phyloP scores from a whole-genome alignment of 2,113 vertebrate genomes.

The Noturus placidus region DNA sequence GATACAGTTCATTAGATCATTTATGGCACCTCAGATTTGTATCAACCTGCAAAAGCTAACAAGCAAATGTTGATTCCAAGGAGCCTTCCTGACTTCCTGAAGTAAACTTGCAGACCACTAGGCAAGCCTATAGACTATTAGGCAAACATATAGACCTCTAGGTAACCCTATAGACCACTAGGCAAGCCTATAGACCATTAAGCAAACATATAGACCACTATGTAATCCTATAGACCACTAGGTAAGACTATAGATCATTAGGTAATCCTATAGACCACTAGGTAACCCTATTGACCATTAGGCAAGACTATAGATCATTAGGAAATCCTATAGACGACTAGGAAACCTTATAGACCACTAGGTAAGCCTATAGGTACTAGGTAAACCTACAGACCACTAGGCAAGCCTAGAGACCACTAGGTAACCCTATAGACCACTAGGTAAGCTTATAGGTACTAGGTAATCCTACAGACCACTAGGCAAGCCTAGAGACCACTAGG shows the following conservation, averaged over 20 bases:
- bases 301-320: no score
- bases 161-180: no score
- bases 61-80: background rate
- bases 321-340: no score
- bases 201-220: background rate
- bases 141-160: background rate
- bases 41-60: background rate
- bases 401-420: background rate
- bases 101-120: background rate
- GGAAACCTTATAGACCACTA: background rate
- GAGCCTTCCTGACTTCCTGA: background rate
- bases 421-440: background rate
- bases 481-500: background rate
- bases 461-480: background rate
- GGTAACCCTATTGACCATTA: no score
- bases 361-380: background rate
- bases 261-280: background rate
- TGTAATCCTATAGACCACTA: background rate
- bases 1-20: background rate
- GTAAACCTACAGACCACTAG: background rate
- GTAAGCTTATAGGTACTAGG: background rate
- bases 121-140: background rate
- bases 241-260: background rate
- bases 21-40: background rate
- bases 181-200: background rate